Conservation (phyloP, 2,113 vertebrate species). For the Glaucidium brasilianum region DNA sequence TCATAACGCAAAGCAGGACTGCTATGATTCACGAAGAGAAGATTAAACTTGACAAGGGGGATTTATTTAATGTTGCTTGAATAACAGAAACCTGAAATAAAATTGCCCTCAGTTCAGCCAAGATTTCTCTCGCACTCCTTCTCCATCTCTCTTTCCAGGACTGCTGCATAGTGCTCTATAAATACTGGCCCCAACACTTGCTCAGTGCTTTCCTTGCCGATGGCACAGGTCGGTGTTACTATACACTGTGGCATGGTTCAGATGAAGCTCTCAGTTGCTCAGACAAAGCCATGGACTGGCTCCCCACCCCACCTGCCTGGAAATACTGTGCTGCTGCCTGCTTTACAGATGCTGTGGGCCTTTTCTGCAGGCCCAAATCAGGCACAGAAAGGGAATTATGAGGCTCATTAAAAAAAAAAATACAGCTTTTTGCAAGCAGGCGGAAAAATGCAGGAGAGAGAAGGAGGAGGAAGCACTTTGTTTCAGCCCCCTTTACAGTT, state of each 20-base stretch:
- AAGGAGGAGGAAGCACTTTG: not conserved
- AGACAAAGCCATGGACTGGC: constrained; percentile 71
- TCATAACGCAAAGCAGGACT: constrained; percentile 1
- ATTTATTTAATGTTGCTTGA: constrained; percentile 1
- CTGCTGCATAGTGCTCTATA: constrained; percentile 72
- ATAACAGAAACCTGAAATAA: constrained; percentile 33
- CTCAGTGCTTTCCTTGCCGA: constrained; percentile 53
- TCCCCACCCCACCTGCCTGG: constrained; percentile 70
- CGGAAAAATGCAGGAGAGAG: not conserved
- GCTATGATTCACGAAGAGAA: constrained; percentile 27
- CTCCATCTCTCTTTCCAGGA: constrained; percentile 3
- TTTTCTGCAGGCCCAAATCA: constrained; percentile 60
- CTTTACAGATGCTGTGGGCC: constrained; percentile 67
- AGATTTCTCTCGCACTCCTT: constrained; percentile 5
- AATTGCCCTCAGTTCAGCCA: not conserved
- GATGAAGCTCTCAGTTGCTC: constrained; percentile 78
- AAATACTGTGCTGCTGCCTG: constrained; percentile 75
- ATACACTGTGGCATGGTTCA: constrained; percentile 64
- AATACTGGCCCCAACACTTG: constrained; percentile 77
- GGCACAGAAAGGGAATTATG: constrained; percentile 56
- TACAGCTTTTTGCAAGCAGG: constrained; percentile 33
- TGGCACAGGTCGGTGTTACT: constrained; percentile 75
- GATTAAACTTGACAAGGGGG: constrained; percentile 37
- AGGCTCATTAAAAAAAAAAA: not conserved
- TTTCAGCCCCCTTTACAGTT: not conserved